phyloP scores from a whole-genome alignment of 1,140 invertebrate genomes.

The Drosophila sturtevanti region DNA sequence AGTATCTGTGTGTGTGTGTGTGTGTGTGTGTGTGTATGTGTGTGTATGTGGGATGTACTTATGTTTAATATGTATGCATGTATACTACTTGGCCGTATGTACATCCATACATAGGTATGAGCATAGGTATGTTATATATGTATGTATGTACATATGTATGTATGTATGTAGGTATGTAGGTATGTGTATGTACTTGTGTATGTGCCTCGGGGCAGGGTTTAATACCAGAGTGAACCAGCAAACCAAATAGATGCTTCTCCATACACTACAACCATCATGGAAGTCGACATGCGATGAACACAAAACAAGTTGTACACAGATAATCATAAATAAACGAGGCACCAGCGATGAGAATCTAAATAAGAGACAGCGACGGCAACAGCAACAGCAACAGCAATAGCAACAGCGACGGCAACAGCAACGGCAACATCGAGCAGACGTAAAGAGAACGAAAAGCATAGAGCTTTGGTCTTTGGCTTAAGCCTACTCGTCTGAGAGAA shows the following conservation, averaged over 20 bases:
- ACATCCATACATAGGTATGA: background rate
- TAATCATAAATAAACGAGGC: slow-evolving; percentile 81
- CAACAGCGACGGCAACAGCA: too few relatives aligned
- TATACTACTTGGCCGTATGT: slow-evolving; percentile 13
- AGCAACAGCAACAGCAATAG: too few relatives aligned
- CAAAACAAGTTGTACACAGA: slow-evolving; percentile 80
- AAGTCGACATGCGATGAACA: slow-evolving; percentile 77
- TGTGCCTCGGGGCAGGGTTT: slow-evolving; percentile 72
- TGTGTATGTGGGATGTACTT: slow-evolving; percentile 5
- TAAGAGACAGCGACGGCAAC: slow-evolving; percentile 8
- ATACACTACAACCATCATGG: slow-evolving; percentile 65
- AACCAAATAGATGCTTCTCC: slow-evolving; percentile 65
- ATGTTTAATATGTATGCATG: slow-evolving; percentile 13
- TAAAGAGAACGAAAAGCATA: slow-evolving; percentile 25
- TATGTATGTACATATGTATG: slow-evolving; percentile 3
- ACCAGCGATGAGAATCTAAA: slow-evolving; percentile 29
- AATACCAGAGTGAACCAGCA: slow-evolving; percentile 60
- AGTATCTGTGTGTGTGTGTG: slow-evolving; percentile 24
- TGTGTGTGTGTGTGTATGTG: too few relatives aligned
- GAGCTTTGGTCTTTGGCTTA: background rate
- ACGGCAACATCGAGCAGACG: too few relatives aligned
- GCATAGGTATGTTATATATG: slow-evolving; percentile 1
- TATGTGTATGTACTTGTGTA: slow-evolving; percentile 39
- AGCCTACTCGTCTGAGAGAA: slow-evolving; percentile 8
- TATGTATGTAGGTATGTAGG: slow-evolving; percentile 8